These are phyloP conservation scores for Asbolus verrucosus DNA, from an alignment of 1,140 invertebrate genomes.

Conservation along the genomic window DNA sequence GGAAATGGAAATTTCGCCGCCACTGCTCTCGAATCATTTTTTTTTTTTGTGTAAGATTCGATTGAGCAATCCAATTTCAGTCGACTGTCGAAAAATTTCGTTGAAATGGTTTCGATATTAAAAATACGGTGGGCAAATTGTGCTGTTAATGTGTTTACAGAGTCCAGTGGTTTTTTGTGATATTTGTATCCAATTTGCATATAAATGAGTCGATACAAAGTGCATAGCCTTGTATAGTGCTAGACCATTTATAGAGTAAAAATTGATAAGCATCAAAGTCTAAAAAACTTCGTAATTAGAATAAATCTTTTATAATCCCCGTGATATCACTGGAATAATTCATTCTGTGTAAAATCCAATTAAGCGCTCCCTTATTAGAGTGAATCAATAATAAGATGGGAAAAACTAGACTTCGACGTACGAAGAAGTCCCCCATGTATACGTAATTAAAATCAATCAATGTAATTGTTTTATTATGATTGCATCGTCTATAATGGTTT, in stretches of 20 bases:
- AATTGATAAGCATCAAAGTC: slow-evolving; percentile 48
- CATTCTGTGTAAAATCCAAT: slow-evolving; percentile 31
- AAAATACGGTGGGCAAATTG: slow-evolving; percentile 19
- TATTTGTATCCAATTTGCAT: slow-evolving; percentile 52
- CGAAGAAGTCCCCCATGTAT: slow-evolving; percentile 17
- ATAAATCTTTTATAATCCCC: slow-evolving; percentile 35
- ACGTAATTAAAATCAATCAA: slow-evolving; percentile 43
- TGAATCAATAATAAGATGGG: slow-evolving; percentile 28
- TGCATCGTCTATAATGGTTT: slow-evolving; percentile 43
- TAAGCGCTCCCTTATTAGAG: slow-evolving; percentile 33
- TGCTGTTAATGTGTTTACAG: slow-evolving; percentile 43
- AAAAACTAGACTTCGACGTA: slow-evolving; percentile 26
- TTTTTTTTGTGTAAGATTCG: too few species aligned
- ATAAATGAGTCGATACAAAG: slow-evolving; percentile 52
- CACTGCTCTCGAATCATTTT: too few species aligned
- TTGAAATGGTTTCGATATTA: slow-evolving; percentile 20
- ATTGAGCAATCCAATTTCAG: too few species aligned
- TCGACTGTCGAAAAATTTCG: too few species aligned
- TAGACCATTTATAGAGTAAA: slow-evolving; percentile 42
- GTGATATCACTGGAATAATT: slow-evolving; percentile 8
- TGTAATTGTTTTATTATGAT: slow-evolving; percentile 41
- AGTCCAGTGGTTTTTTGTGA: slow-evolving; percentile 45
- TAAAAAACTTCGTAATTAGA: slow-evolving; percentile 40
- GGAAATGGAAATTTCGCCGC: too few species aligned
- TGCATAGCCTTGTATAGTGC: slow-evolving; percentile 52